Base-by-base conservation (phyloP, 2,797 vertebrate species). In the Semaprochilodus insignis region DNA sequence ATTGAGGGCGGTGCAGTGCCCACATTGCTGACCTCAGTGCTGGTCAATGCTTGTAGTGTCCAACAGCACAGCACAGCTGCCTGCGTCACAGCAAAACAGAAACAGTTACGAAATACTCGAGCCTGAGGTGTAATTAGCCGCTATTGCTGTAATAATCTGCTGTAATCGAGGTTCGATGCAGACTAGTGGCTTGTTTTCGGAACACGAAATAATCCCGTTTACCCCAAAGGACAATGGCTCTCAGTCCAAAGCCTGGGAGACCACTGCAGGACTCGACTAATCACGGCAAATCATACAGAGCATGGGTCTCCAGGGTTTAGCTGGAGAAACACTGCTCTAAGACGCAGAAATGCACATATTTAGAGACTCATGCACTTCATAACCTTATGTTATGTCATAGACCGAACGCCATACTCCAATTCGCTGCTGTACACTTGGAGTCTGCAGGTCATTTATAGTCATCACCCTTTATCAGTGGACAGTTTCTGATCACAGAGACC, bases 1-100 rank as follows among this genome's bases (percentile, higher is more conserved):
- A 72, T 81, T 77, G 23, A 65, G 62, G 54, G 34, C 57, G 44
- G 19, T 72, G 77, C 23, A 25, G 23, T 51, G 36, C 55, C 52
- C 83, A 84, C 25, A 3, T 25, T 57, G 21, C 59, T 85, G 75
- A 67, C 69, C 83, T 82, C n/a, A 55, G 78, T 80, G 31, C 67
- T 65, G 74, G 34, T 65, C 62, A 83, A 73, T 69, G 52, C 13
- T 36, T 27, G 8, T 55, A 72, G 82, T 72, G 59, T 74, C 34
- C n/a, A 67, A 17, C 19, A 31, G 21, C 36, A 63, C 44, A 27
- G 59, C 75, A 59, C 69, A 67, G 79, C 74, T 74, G 52, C 54
- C 34, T 31, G 54, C 21, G 81, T 77, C 71, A 85, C 55, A 14
- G 34, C 62, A 78, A 79, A 78, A 63, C 69, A 63, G 69, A 83